Evolutionary conservation across 2,113 vertebrate genomes (phyloP).

Genomic region (Brachyistius frenatus): DNA sequence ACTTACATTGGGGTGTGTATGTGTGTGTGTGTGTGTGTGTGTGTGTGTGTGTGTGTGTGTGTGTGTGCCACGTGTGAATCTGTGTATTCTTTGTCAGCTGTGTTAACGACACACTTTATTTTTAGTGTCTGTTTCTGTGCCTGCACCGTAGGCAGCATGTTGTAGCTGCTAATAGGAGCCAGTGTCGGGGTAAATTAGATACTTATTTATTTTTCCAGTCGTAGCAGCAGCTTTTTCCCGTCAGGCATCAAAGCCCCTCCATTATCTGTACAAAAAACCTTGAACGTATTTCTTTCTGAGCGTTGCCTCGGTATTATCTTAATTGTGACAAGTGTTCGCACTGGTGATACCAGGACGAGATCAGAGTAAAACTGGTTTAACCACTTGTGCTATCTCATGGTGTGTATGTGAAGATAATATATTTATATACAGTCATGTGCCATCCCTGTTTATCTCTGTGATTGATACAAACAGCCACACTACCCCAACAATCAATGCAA

Average conservation of each 20-base stretch:
- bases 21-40: rapidly evolving
- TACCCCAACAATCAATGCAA: not conserved
- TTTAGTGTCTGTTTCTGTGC: constrained; percentile 2
- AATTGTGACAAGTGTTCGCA: constrained; percentile 4
- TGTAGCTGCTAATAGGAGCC: constrained; percentile 10
- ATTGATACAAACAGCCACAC: not conserved
- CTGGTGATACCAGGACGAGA: not conserved
- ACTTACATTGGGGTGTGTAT: too few species aligned
- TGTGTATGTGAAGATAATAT: not conserved
- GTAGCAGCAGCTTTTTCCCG: constrained; percentile 3
- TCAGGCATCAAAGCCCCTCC: not conserved
- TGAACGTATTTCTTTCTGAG: constrained; percentile 5
- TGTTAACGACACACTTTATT: constrained; percentile 14
- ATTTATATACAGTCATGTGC: not conserved
- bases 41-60: too few species aligned
- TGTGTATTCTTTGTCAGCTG: not conserved
- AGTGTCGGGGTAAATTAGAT: constrained; percentile 18
- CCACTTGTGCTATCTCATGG: not conserved
- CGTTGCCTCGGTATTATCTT: not conserved
- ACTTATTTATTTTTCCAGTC: constrained; percentile 3
- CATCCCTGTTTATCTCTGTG: not conserved
- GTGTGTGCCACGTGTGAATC: not conserved
- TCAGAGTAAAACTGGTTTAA: not conserved
- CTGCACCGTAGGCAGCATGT: not conserved
- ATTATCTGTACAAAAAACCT: constrained; percentile 1